Base-by-base conservation (phyloP, 2,797 vertebrate genomes). In the Macropodus opercularis region DNA sequence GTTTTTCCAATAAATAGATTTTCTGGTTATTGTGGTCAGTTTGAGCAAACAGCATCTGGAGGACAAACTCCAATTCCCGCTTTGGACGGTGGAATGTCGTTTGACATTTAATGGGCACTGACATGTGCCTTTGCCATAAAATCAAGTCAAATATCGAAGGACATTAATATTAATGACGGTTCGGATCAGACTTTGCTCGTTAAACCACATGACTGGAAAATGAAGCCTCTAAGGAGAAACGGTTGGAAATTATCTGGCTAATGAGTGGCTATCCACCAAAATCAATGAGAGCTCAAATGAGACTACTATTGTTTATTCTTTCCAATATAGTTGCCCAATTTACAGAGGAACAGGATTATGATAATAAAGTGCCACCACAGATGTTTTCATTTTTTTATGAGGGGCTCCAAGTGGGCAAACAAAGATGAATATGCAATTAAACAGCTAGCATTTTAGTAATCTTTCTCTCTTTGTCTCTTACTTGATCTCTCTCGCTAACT, bases 161-260 rank as follows among this genome's bases (percentile, higher is more conserved):
- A 63, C 68, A 84, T 85, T 78, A 63, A 83, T 86, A 87, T 85
- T 70, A 76, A 79, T 76, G 60, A 54, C 38, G 75, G 66, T 80
- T 76, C 44, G 36, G 17, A 29, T 61, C 56, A 62, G 58, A 76
- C 48, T 70, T 75, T 32, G 59, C 64, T 85, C 51, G 36, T 81
- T 75, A 78, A 85, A 81, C 52, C 46, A 55, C 67, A 78, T 24
- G 58, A 64, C 57, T 82, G 80, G 59, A 81, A 84, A 85, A 85
- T 77, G 22, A 72, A 69, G 65, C 68, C 67, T 68, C 65, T 0
- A 15, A 69, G 74, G 69, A 52, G 22, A 71, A 61, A 55, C 53
- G 56, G 51, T 61, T 77, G 51, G 69, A 34, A 76, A 63, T 60
- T 5, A 83, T 52, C 27, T 40, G 10, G 24, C 62, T 83, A 86